Percentiles rank a stretch among this genome's conserved stretches.
Conservation (phyloP, 2,888 invertebrate genomes). For the Malacosoma neustria region DNA sequence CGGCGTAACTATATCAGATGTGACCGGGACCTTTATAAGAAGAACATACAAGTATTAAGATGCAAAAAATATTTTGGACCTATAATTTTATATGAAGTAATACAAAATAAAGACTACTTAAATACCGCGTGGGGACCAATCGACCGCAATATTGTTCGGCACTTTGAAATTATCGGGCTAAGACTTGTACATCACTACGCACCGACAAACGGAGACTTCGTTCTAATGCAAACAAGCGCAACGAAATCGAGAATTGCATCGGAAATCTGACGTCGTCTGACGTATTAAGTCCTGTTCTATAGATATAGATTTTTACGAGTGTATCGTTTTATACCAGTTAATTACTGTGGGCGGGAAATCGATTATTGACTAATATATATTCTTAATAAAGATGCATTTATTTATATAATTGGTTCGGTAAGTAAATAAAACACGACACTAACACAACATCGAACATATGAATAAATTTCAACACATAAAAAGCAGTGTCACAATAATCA, state of each 20-base stretch:
- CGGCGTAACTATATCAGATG: too few species aligned
- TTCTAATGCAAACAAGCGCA: slow-evolving; percentile 49
- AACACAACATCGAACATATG: slow-evolving; percentile 26
- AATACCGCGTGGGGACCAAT: slow-evolving; percentile 45
- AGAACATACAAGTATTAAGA: too few species aligned
- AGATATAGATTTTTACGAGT: slow-evolving; percentile 68
- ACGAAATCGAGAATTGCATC: slow-evolving; percentile 56
- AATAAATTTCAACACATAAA: slow-evolving; percentile 55
- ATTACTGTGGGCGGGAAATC: slow-evolving; percentile 28
- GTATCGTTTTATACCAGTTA: slow-evolving; percentile 47
- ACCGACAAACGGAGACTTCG: slow-evolving; percentile 49
- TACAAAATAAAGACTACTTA: too few species aligned
- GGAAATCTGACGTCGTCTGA: slow-evolving; percentile 55
- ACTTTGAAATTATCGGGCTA: slow-evolving; percentile 52
- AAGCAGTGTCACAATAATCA: slow-evolving; percentile 63
- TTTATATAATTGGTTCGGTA: neutral
- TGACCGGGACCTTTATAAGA: too few species aligned
- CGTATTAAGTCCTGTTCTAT: too few species aligned
- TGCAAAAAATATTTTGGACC: too few species aligned
- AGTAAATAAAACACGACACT: slow-evolving; percentile 12
- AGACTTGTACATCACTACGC: slow-evolving; percentile 46
- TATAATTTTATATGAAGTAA: too few species aligned
- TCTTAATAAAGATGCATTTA: neutral
- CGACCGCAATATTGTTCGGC: slow-evolving; percentile 52
- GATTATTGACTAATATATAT: slow-evolving; percentile 5